phyloP scores from a whole-genome alignment of 2,888 invertebrate genomes.

The Scaptomyza cyrtandrae region DNA sequence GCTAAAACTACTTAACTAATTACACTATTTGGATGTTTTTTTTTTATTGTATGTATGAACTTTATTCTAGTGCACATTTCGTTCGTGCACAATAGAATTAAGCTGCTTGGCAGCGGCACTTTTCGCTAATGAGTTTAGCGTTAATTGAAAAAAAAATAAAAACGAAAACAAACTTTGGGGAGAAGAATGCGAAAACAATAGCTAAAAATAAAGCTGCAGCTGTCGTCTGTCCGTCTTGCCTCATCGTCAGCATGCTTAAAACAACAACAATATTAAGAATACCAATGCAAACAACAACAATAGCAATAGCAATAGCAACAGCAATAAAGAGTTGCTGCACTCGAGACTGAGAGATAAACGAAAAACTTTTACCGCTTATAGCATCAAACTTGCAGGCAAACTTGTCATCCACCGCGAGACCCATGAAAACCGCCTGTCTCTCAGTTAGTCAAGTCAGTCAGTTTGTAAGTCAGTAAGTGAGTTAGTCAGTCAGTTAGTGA shows the following conservation, averaged over 20 bases:
- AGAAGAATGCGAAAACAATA: neutral
- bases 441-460: neutral
- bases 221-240: slow-evolving; percentile 41
- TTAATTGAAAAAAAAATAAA: slow-evolving; percentile 2
- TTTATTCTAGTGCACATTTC: neutral
- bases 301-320: neutral
- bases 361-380: slow-evolving; percentile 51
- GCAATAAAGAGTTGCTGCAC: slow-evolving; percentile 27
- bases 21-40: too few species aligned
- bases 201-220: slow-evolving; percentile 20
- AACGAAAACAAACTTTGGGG: slow-evolving; percentile 1
- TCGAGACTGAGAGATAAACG: slow-evolving; percentile 55
- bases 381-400: slow-evolving; percentile 49
- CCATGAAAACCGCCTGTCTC: slow-evolving; percentile 21
- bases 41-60: too few species aligned
- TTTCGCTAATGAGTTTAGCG: slow-evolving; percentile 15
- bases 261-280: slow-evolving; percentile 13
- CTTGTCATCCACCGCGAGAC: slow-evolving; percentile 44
- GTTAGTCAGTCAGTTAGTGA: neutral
- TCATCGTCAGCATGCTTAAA: slow-evolving; percentile 22
- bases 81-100: neutral
- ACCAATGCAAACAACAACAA: slow-evolving; percentile 24
- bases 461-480: slow-evolving; percentile 3
- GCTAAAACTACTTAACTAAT: too few species aligned
- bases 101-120: neutral